Base-by-base conservation (phyloP, 2,888 invertebrate genomes). In the Ditylenchus weischeri region DNA sequence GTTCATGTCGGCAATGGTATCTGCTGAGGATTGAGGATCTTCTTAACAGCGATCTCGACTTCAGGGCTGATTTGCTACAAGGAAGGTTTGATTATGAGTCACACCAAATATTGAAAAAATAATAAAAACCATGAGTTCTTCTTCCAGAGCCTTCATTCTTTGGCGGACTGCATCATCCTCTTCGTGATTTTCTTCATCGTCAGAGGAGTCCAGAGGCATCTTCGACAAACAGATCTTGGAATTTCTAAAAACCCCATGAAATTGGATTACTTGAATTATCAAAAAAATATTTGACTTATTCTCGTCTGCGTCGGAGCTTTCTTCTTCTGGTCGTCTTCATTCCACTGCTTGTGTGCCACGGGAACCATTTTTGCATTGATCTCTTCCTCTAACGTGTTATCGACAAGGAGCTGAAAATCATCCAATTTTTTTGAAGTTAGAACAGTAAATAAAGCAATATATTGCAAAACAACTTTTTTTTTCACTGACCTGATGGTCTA, bases 1-100 rank as follows among this genome's bases (percentile, higher is more conserved):
- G 86, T 94, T 91, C 73, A 96, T 71, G n/a, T 78, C 75, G n/a
- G 76, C 73, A 63, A 78, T 73, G 29, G 54, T 10, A 54, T 54
- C 54, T 21, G 11, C 49, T 72, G 74, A 74, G 85, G 86, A 68
- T 86, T 87, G 89, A 90, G 88, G 78, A 96, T 96, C 85, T 88
- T 88, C 84, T 89, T 88, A 70, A 96, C 87, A 0, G 92, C 93
- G 62, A 92, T 92, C 81, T 90, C 90, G 83, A 90, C 88, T 58
- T 78, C 70, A 1, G 77, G 75, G 57, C 76, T 72, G 13, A 79
- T 66, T 51, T 78, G 69, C 74, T 77, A 64, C 13, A 35, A 59
- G 7, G 19, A 29, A 21, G 48, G 23, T 18, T 18, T 48, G 7
- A 43, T 0, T 54, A 19, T 10, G 38, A 23, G 19, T 48, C 36